Conservation (phyloP, 2,797 vertebrate species). For the Channallabes apus region DNA sequence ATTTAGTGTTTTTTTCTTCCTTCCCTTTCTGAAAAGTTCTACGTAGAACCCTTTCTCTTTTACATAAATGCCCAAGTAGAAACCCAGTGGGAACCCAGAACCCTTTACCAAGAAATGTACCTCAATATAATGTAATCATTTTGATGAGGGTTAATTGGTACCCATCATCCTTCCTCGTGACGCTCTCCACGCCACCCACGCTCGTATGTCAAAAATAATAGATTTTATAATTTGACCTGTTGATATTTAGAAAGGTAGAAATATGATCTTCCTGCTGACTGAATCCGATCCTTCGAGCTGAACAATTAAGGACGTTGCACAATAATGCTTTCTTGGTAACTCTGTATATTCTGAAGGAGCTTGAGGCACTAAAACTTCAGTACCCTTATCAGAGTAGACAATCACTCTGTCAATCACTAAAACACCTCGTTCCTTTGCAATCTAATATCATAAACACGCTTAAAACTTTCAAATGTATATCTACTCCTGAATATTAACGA, state of each 20-base stretch:
- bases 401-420: too few relatives aligned
- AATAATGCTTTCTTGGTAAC: too few relatives aligned
- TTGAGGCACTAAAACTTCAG: background rate
- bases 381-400: background rate
- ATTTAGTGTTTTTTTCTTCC: background rate
- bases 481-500: background rate
- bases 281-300: background rate
- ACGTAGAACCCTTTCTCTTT: background rate
- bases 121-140: background rate
- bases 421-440: background rate
- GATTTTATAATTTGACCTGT: background rate
- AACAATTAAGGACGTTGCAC: background rate
- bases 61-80: background rate
- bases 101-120: background rate
- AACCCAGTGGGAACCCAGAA: background rate
- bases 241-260: background rate
- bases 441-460: background rate
- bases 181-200: background rate
- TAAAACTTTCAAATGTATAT: background rate
- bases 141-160: background rate
- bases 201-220: background rate
- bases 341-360: too few relatives aligned
- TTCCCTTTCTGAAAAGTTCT: background rate
- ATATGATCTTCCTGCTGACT: background rate
- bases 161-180: background rate